Base-by-base conservation (phyloP, 2,113 vertebrate species). In the Caranx ignobilis region DNA sequence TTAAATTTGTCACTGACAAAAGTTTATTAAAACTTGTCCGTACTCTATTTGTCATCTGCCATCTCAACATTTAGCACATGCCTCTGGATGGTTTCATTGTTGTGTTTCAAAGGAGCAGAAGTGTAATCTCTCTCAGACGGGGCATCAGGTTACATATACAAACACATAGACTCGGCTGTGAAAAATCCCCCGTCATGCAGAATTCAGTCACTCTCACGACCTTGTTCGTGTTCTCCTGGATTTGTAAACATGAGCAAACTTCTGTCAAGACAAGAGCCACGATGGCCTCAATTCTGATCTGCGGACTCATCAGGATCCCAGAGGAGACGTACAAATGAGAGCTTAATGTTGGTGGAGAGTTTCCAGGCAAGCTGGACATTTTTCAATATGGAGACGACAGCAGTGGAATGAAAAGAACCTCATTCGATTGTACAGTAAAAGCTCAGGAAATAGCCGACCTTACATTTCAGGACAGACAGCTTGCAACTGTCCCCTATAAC, bases 1-100 rank as follows among this genome's bases (percentile, higher is more conserved):
- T 50, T 62, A 45, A 54, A 79, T 83, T 69, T 83, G 57, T 85
- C 80, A 71, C 62, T 72, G 71, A 75, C 60, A 79, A 73, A 73
- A 63, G 48, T 75, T 74, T 55, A 67, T 82, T 82, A 55, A 79
- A 86, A 66, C 59, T 55, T 62, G 52, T 26, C 71, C 19, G 15
- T 3, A 11, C 35, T 19, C 80, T 31, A 75, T 82, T 77, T 69
- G 56, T 84, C 79, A 82, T 82, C 47, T 63, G 77, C 55, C 78
- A 71, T n/a, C 43, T 13, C 45, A 75, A 56, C 66, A 56, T 67
- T 61, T 75, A 43, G 67, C 15, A 73, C 64, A 62, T 16, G 70
- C 61, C 39, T 26, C 32, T 47, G 73, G 71, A 56, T 70, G 35
- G 78, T 78, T 70, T 60, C 43, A 67, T 6, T 32, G 19, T 65